Evolutionary conservation across 2,888 invertebrate species (phyloP), one percentile per base, ranked within the genome.

Genomic region (Trypoxylon attenuatum): DNA sequence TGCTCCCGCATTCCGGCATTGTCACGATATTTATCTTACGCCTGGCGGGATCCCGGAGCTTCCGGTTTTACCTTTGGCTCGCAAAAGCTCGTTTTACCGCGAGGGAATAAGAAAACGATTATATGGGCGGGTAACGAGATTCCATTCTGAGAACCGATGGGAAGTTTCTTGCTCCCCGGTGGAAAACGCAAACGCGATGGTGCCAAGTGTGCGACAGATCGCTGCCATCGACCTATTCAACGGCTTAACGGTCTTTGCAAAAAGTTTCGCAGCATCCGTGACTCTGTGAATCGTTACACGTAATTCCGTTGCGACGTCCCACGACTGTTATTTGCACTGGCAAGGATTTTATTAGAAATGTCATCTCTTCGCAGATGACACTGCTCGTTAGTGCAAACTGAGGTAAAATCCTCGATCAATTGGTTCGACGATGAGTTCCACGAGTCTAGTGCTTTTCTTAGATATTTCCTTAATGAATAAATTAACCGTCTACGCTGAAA

Each of bases 101-200:
- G 5, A n/a, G 25, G 10, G 33, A 15, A 21, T 27, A 27, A 41
- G 13, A 25, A 57, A 57, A 54, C 54, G 47, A 59, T 54, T 23
- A 8, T 33, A 19, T 6, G 16, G 29, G 16, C 58, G n/a, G 27
- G 25, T 58, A 60, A 72, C 55, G 60, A 66, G 73, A 61, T 55
- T 53, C 63, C 50, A 29, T 64, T 61, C 69, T 21, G 27, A 55
- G 69, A 53, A 69, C 25, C 27, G 0, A 19, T 18, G 5, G 21
- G 22, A 25, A n/a, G 25, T 16, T 53, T 56, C 53, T 66, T 41
- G 41, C 23, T 25, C 42, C 53, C 22, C 5, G 39, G n/a, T 5
- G 3, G 46, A 60, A 52, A 51, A 23, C 29, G 25, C 16, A 18
- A 51, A n/a, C 21, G 29, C 29, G 46, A 22, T 29, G 39, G 33